These are phyloP conservation scores for Microcaecilia unicolor DNA, from an alignment of 2,797 vertebrate species.

Conservation along the genomic window DNA sequence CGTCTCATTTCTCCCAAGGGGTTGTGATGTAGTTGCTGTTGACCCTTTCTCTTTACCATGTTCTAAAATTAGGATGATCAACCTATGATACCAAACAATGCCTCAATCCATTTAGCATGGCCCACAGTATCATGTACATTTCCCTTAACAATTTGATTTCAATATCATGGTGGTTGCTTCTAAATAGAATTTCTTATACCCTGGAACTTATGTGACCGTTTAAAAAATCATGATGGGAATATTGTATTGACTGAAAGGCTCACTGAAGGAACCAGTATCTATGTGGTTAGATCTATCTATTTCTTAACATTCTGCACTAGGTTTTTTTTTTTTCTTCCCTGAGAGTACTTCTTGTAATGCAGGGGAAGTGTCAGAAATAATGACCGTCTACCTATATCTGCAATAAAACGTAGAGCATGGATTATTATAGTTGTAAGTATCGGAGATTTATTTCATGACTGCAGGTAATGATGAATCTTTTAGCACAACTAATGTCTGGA, in stretches of 20 bases:
- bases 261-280: conserved; percentile 53
- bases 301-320: conserved; percentile 56
- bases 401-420: conserved; percentile 72
- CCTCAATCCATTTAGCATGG: too few relatives aligned
- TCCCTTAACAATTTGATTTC: too few relatives aligned
- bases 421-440: conserved; percentile 75
- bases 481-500: conserved; percentile 77
- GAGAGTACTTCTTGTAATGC: conserved; percentile 61
- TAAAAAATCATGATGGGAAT: conserved; percentile 66
- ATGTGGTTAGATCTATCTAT: conserved; percentile 66
- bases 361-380: conserved; percentile 73
- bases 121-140: too few relatives aligned
- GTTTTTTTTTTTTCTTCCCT: too few relatives aligned
- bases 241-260: conserved; percentile 53
- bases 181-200: conserved; percentile 40
- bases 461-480: conserved; percentile 79
- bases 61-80: conserved; percentile 44
- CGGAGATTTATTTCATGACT: conserved; percentile 76
- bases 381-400: conserved; percentile 72
- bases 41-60: conserved; percentile 38
- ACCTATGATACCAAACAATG: conserved; percentile 18
- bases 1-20: conserved; percentile 17
- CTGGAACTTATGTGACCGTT: conserved; percentile 48
- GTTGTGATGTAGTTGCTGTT: conserved; percentile 27
- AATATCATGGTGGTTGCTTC: conserved; percentile 33